Evolutionary conservation across 2,888 invertebrate species (phyloP).

Genomic region (Sialis lutaria): DNA sequence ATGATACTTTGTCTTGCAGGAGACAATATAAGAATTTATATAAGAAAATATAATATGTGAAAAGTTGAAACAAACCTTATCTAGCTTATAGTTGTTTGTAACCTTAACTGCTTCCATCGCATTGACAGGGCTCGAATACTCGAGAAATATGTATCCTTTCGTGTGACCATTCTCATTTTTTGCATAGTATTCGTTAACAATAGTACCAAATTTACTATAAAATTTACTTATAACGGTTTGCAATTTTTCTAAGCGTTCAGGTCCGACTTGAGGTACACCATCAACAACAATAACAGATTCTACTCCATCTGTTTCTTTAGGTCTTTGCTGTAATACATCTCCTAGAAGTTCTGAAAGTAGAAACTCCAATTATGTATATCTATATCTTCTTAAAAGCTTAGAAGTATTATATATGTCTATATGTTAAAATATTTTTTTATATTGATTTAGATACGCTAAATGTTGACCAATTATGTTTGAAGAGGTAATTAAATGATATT

Average conservation of each 20-base stretch:
- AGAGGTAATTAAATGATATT: too few species aligned
- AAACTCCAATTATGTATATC: background rate
- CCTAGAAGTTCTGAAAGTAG: conserved; percentile 64
- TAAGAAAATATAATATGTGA: too few species aligned
- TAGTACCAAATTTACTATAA: conserved; percentile 72
- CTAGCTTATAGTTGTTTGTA: conserved; percentile 84
- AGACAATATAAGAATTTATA: too few species aligned
- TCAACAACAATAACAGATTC: conserved; percentile 93
- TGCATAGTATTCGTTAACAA: conserved; percentile 82
- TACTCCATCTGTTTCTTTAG: conserved; percentile 89
- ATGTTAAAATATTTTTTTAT: too few species aligned
- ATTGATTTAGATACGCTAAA: too few species aligned
- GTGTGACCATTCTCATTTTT: conserved; percentile 66
- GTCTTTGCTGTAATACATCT: conserved; percentile 78
- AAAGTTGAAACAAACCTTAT: conserved; percentile 38
- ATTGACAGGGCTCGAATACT: conserved; percentile 66
- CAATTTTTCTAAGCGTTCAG: conserved; percentile 80
- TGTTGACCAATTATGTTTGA: too few species aligned
- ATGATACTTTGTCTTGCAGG: too few species aligned
- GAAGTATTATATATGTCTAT: background rate
- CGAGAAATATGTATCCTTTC: conserved; percentile 86
- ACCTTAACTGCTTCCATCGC: conserved; percentile 80
- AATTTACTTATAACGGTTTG: conserved; percentile 83
- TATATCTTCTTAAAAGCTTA: background rate
- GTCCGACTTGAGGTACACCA: conserved; percentile 88